Conservation (phyloP, 2,797 vertebrate genomes). For the Falco cherrug region DNA sequence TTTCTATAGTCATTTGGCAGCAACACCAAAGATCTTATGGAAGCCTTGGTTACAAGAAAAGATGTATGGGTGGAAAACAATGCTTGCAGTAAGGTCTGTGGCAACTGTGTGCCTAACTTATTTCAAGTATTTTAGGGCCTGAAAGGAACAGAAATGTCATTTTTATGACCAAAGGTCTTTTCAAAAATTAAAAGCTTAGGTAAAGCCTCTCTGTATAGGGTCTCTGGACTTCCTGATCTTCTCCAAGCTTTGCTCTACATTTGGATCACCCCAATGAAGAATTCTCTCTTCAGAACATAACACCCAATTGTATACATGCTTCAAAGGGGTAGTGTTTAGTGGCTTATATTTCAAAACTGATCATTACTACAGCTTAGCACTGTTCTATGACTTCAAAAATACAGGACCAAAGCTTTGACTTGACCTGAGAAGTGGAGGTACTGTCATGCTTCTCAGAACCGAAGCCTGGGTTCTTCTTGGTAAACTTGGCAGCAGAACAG, state of each 20-base stretch:
- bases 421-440: not conserved
- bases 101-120: not conserved
- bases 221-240: not conserved
- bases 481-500: conserved; percentile 28
- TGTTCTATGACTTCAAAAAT: not conserved
- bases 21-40: not conserved
- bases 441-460: not conserved
- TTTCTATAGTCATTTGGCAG: not conserved
- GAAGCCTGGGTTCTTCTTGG: not conserved
- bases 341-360: not conserved
- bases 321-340: not conserved
- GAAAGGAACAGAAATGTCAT: not conserved
- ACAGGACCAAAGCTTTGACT: not conserved
- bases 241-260: not conserved
- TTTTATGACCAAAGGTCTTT: not conserved
- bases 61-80: not conserved
- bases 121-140: not conserved
- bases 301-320: not conserved
- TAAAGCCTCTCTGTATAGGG: not conserved
- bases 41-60: not conserved
- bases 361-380: not conserved
- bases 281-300: not conserved
- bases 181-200: not conserved
- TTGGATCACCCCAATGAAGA: not conserved
- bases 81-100: not conserved